Conservation (phyloP, 2,888 invertebrate species). For the Anodontia alba region DNA sequence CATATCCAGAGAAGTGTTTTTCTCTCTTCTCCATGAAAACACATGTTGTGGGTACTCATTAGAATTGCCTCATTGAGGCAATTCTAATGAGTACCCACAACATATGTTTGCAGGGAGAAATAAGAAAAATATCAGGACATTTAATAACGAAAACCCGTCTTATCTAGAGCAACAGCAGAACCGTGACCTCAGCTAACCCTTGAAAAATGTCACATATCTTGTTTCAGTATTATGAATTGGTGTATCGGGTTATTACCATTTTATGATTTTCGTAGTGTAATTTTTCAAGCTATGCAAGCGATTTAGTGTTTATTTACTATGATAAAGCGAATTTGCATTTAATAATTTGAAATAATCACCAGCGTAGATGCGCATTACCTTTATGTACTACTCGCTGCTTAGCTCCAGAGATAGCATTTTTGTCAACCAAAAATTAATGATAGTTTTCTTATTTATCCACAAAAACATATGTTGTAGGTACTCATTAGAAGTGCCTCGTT, state of each 20-base stretch:
- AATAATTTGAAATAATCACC: constrained; percentile 8
- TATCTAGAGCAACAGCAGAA: too few relatives aligned
- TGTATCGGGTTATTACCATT: background rate
- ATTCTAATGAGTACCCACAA: too few relatives aligned
- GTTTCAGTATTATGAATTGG: constrained; percentile 9
- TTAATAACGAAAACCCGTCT: too few relatives aligned
- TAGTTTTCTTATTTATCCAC: too few relatives aligned
- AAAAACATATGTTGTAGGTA: too few relatives aligned
- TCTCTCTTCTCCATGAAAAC: too few relatives aligned
- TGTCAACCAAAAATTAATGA: background rate
- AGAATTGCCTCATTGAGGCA: too few relatives aligned
- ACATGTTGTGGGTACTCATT: too few relatives aligned
- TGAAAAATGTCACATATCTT: background rate
- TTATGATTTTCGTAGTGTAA: constrained; percentile 15
- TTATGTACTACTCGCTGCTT: background rate
- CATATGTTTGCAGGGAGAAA: too few relatives aligned
- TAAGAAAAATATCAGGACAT: too few relatives aligned
- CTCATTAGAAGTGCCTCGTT: too few relatives aligned
- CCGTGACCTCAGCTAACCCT: background rate
- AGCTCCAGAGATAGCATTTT: background rate
- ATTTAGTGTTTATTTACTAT: constrained; percentile 9
- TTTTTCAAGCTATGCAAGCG: constrained; percentile 14
- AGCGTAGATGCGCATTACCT: background rate
- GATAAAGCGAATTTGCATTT: constrained; percentile 18
- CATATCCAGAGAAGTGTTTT: too few relatives aligned